Evolutionary conservation across 2,113 vertebrate genomes (phyloP).

Genomic region (Brachirus orientalis): DNA sequence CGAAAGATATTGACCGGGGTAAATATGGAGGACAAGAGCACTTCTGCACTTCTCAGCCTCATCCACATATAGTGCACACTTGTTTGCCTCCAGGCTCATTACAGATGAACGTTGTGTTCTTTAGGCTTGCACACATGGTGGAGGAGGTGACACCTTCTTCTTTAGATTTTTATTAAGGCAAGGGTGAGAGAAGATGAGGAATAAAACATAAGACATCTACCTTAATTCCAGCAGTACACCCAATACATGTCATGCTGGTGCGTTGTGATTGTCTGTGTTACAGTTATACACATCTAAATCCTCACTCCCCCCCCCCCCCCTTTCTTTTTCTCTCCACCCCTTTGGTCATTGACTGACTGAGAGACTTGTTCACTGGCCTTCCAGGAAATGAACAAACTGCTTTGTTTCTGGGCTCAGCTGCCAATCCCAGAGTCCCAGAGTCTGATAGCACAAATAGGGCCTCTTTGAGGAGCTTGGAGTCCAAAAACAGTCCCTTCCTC

Average conservation of each 20-base stretch:
- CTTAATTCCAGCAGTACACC: no score
- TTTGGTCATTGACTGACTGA: constrained; percentile 59
- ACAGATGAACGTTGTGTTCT: constrained; percentile 30
- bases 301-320: constrained; percentile 31
- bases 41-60: no score
- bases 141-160: constrained; percentile 44
- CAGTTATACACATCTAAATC: no score
- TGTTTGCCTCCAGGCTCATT: constrained; percentile 11
- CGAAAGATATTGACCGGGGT: constrained; percentile 12
- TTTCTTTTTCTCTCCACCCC: constrained; percentile 37
- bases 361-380: constrained; percentile 69
- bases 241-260: no score
- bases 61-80: no score
- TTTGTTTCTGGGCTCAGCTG: constrained; percentile 69
- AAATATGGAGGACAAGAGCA: constrained; percentile 4
- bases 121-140: constrained; percentile 4
- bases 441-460: constrained; percentile 74
- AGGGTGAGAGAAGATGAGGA: neutral
- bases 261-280: no score
- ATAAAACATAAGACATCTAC: neutral
- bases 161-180: constrained; percentile 33
- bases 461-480: constrained; percentile 67
- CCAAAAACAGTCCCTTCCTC: constrained; percentile 67
- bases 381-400: constrained; percentile 79
- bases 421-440: constrained; percentile 71